These are phyloP conservation scores for Montipora capitata DNA, from an alignment of 92 coral and sea anemone species.

Conservation along the genomic window DNA sequence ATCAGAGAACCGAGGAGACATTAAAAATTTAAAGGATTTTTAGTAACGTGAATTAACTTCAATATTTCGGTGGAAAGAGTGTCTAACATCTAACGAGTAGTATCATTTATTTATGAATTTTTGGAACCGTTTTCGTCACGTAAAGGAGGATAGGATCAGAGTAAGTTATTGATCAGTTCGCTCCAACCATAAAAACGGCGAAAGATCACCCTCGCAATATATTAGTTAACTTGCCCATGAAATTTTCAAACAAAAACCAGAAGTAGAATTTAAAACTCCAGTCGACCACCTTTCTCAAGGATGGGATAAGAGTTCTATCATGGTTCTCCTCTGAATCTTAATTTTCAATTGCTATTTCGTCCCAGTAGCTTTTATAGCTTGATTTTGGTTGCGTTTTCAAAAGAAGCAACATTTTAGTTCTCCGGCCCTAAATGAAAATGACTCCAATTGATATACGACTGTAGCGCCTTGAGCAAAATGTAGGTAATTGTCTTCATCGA, in stretches of 20 bases:
- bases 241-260: not conserved
- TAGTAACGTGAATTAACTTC: constrained; percentile 26
- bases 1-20: not conserved
- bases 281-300: not conserved
- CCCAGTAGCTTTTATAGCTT: too few species aligned
- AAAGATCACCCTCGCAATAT: not conserved
- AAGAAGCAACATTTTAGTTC: too few species aligned
- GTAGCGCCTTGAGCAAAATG: too few species aligned
- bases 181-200: not conserved
- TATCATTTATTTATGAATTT: constrained; percentile 32
- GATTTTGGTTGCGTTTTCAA: not conserved
- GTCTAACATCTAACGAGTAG: constrained; percentile 10
- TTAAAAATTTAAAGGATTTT: constrained; percentile 13
- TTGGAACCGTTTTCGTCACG: too few species aligned
- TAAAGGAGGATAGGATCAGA: too few species aligned
- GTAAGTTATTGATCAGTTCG: not conserved
- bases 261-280: not conserved
- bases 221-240: not conserved
- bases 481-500: too few species aligned
- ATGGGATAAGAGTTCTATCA: not conserved
- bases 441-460: too few species aligned
- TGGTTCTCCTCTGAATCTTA: not conserved
- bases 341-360: too few species aligned
- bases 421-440: too few species aligned
- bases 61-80: not conserved